Base-by-base conservation (phyloP, 2,888 invertebrate genomes). In the Cephus spinipes region DNA sequence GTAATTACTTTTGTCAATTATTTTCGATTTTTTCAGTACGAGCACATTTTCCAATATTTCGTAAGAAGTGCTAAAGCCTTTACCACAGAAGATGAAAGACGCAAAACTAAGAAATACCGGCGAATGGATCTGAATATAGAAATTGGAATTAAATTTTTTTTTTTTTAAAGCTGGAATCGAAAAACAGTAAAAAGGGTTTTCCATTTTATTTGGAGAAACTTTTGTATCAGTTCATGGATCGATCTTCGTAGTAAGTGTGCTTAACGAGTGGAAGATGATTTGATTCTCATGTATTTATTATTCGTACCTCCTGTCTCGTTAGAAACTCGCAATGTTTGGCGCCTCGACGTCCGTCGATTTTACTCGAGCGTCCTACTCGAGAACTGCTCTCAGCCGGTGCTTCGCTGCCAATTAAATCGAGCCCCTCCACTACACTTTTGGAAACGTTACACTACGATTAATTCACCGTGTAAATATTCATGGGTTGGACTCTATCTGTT, bases 181-280 rank as follows among this genome's bases (percentile, higher is more conserved):
- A 36, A 71, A 36, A 71, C 30, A 69, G n/a, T 34, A 77, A 71
- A 73, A n/a, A 32, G 35, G n/a, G 69, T 73, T 75, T 71, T 12
- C 11, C 32, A 36, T 71, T 55, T 76, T 34, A 12, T 73, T 40
- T 32, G 23, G 2, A 9, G 23, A 55, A 23, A 55, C 2, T 55
- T 55, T 55, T 55, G 9, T 55, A 23, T 55, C 23, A 23, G 2
- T 55, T 55, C 23, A 6, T 55, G 55, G 23, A 55, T 55, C 6
- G 23, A 55, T 23, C 9, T 23, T 55, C 15, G 0, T 55, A 55
- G 15, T 55, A 23, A 55, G 40, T 40, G 4, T 40, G 4, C 15
- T 55, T 23, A 55, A 55, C 9, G 55, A 9, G 55, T 15, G 55
- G 55, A 55, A 55, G 55, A 15, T 55, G 23, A 23, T 55, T 55